phyloP scores from a whole-genome alignment of 35 echinoderm and acorn worm genomes.

The Ophioderma brevispina region DNA sequence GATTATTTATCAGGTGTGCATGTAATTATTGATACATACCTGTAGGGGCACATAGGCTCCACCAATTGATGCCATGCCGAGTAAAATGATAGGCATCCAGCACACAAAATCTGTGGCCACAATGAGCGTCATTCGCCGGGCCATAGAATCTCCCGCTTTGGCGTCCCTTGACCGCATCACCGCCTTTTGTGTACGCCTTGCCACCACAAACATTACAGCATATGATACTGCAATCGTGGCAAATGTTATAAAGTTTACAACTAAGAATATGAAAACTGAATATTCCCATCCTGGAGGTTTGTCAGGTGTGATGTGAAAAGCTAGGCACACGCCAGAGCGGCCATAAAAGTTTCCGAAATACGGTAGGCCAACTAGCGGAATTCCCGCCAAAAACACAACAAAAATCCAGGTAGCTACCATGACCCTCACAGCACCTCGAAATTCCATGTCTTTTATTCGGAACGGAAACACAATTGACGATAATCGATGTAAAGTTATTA shows the following conservation, averaged over 20 bases:
- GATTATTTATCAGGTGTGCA: too few species aligned
- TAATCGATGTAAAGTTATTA: slow-evolving; percentile 88
- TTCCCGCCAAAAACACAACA: slow-evolving; percentile 56
- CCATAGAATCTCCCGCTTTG: slow-evolving; percentile 83
- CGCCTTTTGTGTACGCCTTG: slow-evolving; percentile 79
- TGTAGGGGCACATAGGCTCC: slow-evolving; percentile 76
- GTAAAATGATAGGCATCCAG: slow-evolving; percentile 95
- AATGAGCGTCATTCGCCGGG: slow-evolving; percentile 89
- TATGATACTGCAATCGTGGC: slow-evolving; percentile 80
- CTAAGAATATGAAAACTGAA: slow-evolving; percentile 84
- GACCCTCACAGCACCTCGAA: slow-evolving; percentile 68
- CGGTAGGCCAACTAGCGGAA: slow-evolving; percentile 70
- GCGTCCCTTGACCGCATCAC: slow-evolving; percentile 51
- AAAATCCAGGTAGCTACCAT: slow-evolving; percentile 78
- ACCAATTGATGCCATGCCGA: slow-evolving; percentile 78
- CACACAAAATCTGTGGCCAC: slow-evolving; percentile 95
- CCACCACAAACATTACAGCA: slow-evolving; percentile 92
- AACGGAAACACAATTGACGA: slow-evolving; percentile 94
- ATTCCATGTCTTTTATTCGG: slow-evolving; percentile 92
- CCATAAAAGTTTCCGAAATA: slow-evolving; percentile 98
- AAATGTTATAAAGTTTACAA: slow-evolving; percentile 84
- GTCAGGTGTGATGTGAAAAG: slow-evolving; percentile 86
- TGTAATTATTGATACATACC: too few species aligned
- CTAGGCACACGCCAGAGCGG: slow-evolving; percentile 87
- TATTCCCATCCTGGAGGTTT: slow-evolving; percentile 90